Conservation (phyloP, 2,888 invertebrate species). For the Abrostola tripartita region DNA sequence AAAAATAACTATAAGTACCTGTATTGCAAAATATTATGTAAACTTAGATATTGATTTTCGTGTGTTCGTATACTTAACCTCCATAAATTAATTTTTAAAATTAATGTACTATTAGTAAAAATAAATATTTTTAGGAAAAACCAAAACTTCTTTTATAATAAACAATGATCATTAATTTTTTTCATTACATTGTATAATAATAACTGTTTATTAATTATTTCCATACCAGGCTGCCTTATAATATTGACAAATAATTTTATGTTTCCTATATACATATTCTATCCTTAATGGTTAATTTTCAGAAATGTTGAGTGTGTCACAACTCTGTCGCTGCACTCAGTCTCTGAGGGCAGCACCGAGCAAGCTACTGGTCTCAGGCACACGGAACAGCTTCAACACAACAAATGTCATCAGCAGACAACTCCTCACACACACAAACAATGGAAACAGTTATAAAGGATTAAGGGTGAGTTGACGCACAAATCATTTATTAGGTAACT, state of each 20-base stretch:
- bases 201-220: no score
- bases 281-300: conserved; percentile 6
- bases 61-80: neutral
- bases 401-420: conserved; percentile 66
- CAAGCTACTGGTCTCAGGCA: conserved; percentile 64
- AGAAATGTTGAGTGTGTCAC: conserved; percentile 77
- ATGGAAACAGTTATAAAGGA: conserved; percentile 59
- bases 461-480: conserved; percentile 66
- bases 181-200: no score
- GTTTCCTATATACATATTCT: no score
- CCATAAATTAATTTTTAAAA: neutral
- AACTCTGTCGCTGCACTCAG: conserved; percentile 74
- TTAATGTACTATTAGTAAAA: neutral
- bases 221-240: no score
- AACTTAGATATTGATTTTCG: conserved; percentile 10
- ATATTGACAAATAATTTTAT: no score
- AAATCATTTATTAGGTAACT: neutral
- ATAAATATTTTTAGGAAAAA: no score
- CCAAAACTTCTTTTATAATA: no score
- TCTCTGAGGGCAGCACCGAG: conserved; percentile 63
- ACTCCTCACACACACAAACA: conserved; percentile 65
- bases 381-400: conserved; percentile 60
- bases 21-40: conserved; percentile 35
- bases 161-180: no score
- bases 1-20: neutral